Evolutionary conservation across 1,140 invertebrate species (phyloP), one percentile per base, ranked within the genome.

Genomic region (Lasioglossum baleicum): DNA sequence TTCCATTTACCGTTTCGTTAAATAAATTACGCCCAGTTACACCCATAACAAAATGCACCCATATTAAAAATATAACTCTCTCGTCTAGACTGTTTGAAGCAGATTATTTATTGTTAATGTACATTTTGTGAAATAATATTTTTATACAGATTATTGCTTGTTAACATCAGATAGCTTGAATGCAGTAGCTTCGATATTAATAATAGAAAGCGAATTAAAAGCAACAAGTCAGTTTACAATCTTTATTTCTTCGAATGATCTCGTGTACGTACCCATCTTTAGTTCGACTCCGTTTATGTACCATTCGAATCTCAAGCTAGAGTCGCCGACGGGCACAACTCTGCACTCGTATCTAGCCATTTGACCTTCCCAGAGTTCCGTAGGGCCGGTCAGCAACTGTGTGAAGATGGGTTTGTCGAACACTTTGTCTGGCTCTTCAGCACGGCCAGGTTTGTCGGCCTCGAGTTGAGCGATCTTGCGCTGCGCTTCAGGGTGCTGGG

Each of bases 391-490:
- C 3, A 98, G 94, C 69, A 97, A 92, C 90, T 98, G 96, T 15
- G 97, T 98, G 90, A 99, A 99, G 63, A 99, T 97, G 22, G 98
- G 98, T 91, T 98, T 98, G 80, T 98, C 97, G 90, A 97, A 98
- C 67, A 95, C 92, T 85, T 95, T 95, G 73, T 98, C 97, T 2
- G 95, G 95, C 83, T 96, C 95, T 78, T 96, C 95, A n/a, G 94
- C 92, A 68, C 94, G 94, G 40, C 93, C 93, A 44, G 93, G 91
- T 86, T 95, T 93, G 15, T 95, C 95, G 87, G 96, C 96, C 93
- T 99, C 99, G 83, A 99, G 93, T 88, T 97, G 96, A 88, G 97
- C 96, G 80, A 99, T 98, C 91, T 97, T 97, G 72, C 96, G 95
- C 94, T 98, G 97, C 76, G 98, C 98, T 93, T 99, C 98, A 58